phyloP scores from a whole-genome alignment of 2,888 invertebrate genomes.

The Platypus cylindrus region DNA sequence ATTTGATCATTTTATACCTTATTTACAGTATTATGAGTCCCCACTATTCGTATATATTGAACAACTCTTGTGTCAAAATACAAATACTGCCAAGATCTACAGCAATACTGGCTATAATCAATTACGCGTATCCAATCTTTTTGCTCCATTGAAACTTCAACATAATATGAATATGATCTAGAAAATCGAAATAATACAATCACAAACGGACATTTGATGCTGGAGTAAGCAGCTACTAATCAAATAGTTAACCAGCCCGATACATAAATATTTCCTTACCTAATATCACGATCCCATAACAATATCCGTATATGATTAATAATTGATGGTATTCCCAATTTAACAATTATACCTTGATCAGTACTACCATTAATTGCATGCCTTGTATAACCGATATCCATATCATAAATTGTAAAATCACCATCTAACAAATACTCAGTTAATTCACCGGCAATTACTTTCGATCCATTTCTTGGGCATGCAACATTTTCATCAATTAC shows the following conservation, averaged over 20 bases:
- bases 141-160: slow-evolving; percentile 90
- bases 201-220: too few relatives aligned
- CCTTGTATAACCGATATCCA: slow-evolving; percentile 73
- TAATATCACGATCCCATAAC: slow-evolving; percentile 87
- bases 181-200: too few relatives aligned
- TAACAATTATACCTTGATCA: slow-evolving; percentile 73
- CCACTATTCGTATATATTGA: slow-evolving; percentile 67
- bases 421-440: slow-evolving; percentile 80
- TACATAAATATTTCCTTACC: slow-evolving; percentile 34
- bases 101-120: slow-evolving; percentile 84
- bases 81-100: slow-evolving; percentile 93
- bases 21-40: slow-evolving; percentile 92
- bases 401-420: slow-evolving; percentile 74
- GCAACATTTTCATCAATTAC: slow-evolving; percentile 91
- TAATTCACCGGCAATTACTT: slow-evolving; percentile 84
- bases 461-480: slow-evolving; percentile 62
- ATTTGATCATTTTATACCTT: slow-evolving; percentile 42
- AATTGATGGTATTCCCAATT: slow-evolving; percentile 72
- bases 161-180: slow-evolving; percentile 78
- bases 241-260: background rate
- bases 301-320: slow-evolving; percentile 87
- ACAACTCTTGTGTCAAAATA: slow-evolving; percentile 86
- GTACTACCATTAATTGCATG: slow-evolving; percentile 36
- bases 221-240: too few relatives aligned
- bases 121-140: slow-evolving; percentile 89